phyloP scores from a whole-genome alignment of 2,113 vertebrate genomes.

The Hipposideros armiger region DNA sequence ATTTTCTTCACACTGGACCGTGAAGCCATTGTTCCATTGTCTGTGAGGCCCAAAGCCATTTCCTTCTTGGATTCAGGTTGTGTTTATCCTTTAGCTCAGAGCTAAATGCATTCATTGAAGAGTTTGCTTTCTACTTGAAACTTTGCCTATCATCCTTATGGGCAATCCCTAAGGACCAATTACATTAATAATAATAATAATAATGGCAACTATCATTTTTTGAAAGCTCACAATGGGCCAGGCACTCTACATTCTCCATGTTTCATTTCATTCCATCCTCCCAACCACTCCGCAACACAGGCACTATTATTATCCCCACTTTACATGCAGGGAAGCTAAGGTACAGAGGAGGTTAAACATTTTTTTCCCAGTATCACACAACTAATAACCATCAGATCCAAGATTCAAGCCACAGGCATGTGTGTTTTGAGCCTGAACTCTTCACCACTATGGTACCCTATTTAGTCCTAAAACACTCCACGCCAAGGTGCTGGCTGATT shows the following conservation, averaged over 20 bases:
- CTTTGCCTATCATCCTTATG: not conserved
- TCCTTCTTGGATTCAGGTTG: not conserved
- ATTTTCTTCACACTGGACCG: not conserved
- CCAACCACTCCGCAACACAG: not conserved
- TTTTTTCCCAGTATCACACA: not conserved
- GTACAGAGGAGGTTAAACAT: not conserved
- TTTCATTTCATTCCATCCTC: not conserved
- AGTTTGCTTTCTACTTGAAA: not conserved
- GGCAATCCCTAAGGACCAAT: not conserved
- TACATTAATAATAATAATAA: not conserved
- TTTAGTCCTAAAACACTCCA: not conserved
- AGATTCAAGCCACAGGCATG: not conserved
- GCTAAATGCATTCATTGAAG: not conserved
- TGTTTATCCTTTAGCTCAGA: not conserved
- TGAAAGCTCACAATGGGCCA: not conserved
- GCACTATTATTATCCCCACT: not conserved
- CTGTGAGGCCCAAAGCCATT: not conserved
- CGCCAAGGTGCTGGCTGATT: not conserved
- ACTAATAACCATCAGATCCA: not conserved
- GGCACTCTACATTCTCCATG: not conserved
- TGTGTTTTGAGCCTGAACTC: slow-evolving; percentile 1
- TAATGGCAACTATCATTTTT: not conserved
- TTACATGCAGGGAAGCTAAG: not conserved
- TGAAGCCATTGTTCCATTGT: not conserved
- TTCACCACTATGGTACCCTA: not conserved